phyloP scores from a whole-genome alignment of 2,113 vertebrate species.

The Pithys albifrons region DNA sequence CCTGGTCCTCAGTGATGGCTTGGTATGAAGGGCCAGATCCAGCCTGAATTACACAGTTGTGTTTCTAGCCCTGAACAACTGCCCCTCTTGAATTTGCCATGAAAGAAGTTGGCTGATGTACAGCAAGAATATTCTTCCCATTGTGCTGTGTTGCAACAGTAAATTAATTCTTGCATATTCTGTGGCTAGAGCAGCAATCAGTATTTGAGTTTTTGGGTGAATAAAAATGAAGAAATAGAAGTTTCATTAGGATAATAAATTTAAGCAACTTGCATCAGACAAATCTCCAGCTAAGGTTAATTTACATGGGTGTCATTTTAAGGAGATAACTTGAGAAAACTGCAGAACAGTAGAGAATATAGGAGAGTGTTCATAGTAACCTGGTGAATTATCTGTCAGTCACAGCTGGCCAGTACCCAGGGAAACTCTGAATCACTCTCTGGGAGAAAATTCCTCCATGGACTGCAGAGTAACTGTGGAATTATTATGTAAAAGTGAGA shows the following conservation, averaged over 20 bases:
- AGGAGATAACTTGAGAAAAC: neutral
- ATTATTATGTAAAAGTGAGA: neutral
- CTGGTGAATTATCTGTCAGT: neutral
- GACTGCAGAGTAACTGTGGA: neutral
- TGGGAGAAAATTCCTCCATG: accelerated
- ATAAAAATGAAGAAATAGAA: neutral
- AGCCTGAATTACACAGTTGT: neutral
- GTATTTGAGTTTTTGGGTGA: neutral
- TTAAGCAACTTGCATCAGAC: neutral
- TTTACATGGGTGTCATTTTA: neutral
- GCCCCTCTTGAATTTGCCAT: neutral
- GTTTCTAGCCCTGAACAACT: neutral
- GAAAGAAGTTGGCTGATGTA: neutral
- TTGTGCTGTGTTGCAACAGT: neutral
- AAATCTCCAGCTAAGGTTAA: neutral
- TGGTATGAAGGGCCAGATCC: neutral
- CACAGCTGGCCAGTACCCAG: neutral
- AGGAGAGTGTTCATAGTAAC: neutral
- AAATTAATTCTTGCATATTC: neutral
- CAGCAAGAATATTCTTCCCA: neutral
- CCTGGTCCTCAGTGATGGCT: neutral
- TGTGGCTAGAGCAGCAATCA: neutral
- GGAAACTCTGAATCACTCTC: neutral
- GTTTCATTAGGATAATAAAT: neutral
- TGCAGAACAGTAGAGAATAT: neutral